Conservation (phyloP, 2,888 invertebrate genomes). For the Ichneumon xanthorius region DNA sequence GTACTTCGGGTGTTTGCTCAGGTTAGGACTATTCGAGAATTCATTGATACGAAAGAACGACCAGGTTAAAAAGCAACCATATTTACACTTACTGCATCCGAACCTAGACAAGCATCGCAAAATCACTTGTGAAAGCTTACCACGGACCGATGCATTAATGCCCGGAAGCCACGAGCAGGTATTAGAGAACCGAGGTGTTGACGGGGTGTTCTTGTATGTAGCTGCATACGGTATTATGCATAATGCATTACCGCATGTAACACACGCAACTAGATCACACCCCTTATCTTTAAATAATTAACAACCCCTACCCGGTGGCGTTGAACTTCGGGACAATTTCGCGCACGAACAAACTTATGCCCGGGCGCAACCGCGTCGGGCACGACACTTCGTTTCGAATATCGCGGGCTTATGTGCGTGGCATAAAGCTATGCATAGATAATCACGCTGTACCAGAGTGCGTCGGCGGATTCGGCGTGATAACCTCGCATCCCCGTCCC, state of each 20-base stretch:
- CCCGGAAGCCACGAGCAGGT: no score
- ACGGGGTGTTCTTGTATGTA: neutral
- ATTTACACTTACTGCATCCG: no score
- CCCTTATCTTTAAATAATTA: slow-evolving; percentile 34
- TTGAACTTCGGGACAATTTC: slow-evolving; percentile 48
- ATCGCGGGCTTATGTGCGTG: neutral
- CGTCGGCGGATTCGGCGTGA: neutral
- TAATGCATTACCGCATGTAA: neutral
- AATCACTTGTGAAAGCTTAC: no score
- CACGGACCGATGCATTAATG: no score
- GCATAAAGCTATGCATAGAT: neutral
- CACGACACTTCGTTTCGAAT: slow-evolving; percentile 21
- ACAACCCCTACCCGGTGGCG: slow-evolving; percentile 17
- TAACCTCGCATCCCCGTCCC: neutral
- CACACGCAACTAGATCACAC: neutral
- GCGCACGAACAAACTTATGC: slow-evolving; percentile 36
- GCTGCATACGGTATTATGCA: slow-evolving; percentile 1
- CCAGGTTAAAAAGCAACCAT: neutral
- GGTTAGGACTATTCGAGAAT: neutral
- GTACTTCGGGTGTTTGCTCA: no score
- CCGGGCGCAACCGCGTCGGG: neutral
- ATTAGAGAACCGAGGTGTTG: neutral
- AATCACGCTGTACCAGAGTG: neutral
- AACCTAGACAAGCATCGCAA: no score
- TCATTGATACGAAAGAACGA: neutral